phyloP scores from a whole-genome alignment of 2,113 vertebrate species.

The Columbina picui region DNA sequence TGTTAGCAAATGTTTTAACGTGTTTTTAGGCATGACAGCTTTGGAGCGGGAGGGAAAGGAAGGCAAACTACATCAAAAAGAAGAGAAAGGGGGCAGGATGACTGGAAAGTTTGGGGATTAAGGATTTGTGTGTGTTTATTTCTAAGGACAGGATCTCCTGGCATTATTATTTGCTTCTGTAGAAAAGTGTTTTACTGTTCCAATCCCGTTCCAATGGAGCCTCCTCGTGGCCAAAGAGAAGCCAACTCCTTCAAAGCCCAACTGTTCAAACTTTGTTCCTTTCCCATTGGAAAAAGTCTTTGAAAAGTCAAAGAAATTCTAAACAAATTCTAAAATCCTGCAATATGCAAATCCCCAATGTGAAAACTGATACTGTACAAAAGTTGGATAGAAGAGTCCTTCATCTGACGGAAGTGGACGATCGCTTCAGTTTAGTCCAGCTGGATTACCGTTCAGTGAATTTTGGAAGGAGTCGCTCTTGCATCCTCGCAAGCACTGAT shows the following conservation, averaged over 20 bases:
- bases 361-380: background rate
- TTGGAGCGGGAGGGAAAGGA: background rate
- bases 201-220: background rate
- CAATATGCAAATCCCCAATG: background rate
- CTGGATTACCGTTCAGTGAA: background rate
- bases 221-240: background rate
- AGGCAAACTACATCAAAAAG: background rate
- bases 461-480: background rate
- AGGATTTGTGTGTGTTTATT: background rate
- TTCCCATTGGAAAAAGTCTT: background rate
- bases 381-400: background rate
- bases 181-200: background rate
- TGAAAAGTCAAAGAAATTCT: background rate
- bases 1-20: background rate
- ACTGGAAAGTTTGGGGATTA: background rate
- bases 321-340: background rate
- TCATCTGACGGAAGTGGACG: background rate
- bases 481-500: background rate
- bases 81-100: background rate
- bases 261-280: background rate
- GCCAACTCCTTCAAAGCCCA: background rate
- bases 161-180: background rate
- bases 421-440: background rate
- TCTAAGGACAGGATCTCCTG: accelerated
- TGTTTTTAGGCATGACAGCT: background rate